Evolutionary conservation across 2,888 invertebrate genomes (phyloP).

Genomic region (Apodemia duryi): DNA sequence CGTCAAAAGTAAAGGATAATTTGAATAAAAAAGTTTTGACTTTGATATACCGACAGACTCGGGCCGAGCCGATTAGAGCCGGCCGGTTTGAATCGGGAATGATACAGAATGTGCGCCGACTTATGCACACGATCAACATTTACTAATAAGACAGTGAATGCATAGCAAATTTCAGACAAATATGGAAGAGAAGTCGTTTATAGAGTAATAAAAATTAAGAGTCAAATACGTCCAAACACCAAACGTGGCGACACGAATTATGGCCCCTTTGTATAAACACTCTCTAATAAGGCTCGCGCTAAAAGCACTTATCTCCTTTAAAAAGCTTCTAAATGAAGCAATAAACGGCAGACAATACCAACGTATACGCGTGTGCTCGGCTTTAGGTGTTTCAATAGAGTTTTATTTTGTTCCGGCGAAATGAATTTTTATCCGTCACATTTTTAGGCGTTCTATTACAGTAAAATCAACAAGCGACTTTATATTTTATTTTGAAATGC

Average conservation of each 20-base stretch:
- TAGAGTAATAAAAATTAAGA: neutral
- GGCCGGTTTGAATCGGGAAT: no score
- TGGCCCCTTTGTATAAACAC: conserved; percentile 4
- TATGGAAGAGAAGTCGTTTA: neutral
- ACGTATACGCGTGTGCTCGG: conserved; percentile 24
- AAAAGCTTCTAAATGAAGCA: conserved; percentile 66
- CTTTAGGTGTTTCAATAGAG: conserved; percentile 2
- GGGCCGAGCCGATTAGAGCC: no score
- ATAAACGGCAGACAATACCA: conserved; percentile 47
- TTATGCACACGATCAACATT: no score
- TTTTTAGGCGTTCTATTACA: conserved; percentile 1
- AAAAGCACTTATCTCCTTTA: conserved; percentile 53
- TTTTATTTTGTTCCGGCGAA: conserved; percentile 6
- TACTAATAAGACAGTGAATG: no score
- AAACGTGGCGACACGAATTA: neutral
- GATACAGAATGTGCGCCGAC: no score
- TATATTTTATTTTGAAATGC: neutral
- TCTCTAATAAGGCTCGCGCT: conserved; percentile 34
- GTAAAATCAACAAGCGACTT: neutral
- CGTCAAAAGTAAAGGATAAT: no score
- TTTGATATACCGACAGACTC: no score
- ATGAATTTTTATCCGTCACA: conserved; percentile 8
- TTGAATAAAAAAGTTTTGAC: no score
- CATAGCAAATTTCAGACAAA: neutral
- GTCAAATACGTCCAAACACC: conserved; percentile 4